Conservation (phyloP, 2,113 vertebrate genomes). For the Chaetops frenatus region DNA sequence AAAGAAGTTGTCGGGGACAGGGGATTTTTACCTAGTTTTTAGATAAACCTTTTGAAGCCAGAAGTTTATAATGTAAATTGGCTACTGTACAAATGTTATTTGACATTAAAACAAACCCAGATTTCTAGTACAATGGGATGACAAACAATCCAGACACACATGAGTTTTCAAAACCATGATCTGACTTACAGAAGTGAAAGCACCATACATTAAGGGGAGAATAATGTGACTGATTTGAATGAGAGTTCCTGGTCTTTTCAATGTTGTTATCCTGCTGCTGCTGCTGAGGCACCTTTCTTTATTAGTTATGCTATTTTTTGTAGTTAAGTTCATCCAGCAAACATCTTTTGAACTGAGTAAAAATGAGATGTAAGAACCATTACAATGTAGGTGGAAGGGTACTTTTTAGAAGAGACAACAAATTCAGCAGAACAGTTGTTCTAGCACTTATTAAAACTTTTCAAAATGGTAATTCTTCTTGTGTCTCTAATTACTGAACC, state of each 20-base stretch:
- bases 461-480: slow-evolving; percentile 50
- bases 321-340: slow-evolving; percentile 30
- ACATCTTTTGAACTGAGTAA: not conserved
- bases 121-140: not conserved
- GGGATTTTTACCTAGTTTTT: not conserved
- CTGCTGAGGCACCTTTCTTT: slow-evolving; percentile 44
- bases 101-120: not conserved
- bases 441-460: slow-evolving; percentile 61
- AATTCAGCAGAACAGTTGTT: slow-evolving; percentile 55
- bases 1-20: not conserved
- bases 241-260: not conserved
- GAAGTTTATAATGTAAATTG: not conserved
- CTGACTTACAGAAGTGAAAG: not conserved
- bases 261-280: not conserved
- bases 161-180: not conserved
- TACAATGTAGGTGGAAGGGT: slow-evolving; percentile 12
- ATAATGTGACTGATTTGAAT: not conserved
- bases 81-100: not conserved
- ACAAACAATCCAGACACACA: not conserved
- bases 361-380: slow-evolving; percentile 45
- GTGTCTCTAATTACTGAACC: slow-evolving; percentile 59
- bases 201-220: not conserved
- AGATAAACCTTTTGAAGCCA: not conserved
- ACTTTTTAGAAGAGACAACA: slow-evolving; percentile 10
- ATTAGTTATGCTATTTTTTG: slow-evolving; percentile 15